Percentiles rank a stretch among this genome's conserved stretches.
Evolutionary conservation across 2,888 invertebrate genomes (phyloP).

Genomic region (Perizoma flavofasciatum): DNA sequence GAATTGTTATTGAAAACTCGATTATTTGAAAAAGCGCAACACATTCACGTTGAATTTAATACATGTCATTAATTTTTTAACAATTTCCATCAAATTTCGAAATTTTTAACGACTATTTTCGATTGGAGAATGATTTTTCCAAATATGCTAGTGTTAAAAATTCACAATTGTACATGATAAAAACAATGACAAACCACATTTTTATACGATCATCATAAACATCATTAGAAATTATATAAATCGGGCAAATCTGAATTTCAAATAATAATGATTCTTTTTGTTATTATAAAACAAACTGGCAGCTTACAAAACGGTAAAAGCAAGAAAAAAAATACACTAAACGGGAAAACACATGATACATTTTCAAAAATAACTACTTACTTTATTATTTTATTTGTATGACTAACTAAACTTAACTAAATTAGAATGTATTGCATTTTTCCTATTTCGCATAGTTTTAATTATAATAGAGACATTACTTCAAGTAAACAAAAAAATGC

Average conservation of each 20-base stretch:
- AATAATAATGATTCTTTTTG: conserved; percentile 5
- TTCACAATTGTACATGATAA: conserved; percentile 15
- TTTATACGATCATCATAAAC: conserved; percentile 4
- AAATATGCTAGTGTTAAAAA: conserved; percentile 13
- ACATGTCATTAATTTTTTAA: conserved; percentile 32
- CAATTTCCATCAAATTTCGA: conserved; percentile 22
- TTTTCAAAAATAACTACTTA: conserved; percentile 36
- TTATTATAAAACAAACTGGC: conserved; percentile 10
- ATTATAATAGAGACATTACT: conserved; percentile 49
- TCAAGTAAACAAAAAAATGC: conserved; percentile 53
- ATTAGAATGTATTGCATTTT: conserved; percentile 75
- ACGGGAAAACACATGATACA: conserved; percentile 40
- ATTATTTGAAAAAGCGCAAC: conserved; percentile 80
- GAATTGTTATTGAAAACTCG: conserved; percentile 74
- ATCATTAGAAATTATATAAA: neutral
- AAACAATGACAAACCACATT: conserved; percentile 8
- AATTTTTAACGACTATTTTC: conserved; percentile 11
- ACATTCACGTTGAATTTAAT: conserved; percentile 57
- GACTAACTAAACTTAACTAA: conserved; percentile 69
- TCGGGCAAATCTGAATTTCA: conserved; percentile 6
- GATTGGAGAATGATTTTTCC: conserved; percentile 10
- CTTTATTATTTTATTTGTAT: conserved; percentile 51
- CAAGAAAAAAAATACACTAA: conserved; percentile 43
- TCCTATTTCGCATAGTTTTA: conserved; percentile 53
- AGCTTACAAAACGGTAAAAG: conserved; percentile 32